Evolutionary conservation across 1,140 invertebrate genomes (phyloP), one percentile per base, ranked within the genome.

Genomic region (Drosophila pseudoananassae): DNA sequence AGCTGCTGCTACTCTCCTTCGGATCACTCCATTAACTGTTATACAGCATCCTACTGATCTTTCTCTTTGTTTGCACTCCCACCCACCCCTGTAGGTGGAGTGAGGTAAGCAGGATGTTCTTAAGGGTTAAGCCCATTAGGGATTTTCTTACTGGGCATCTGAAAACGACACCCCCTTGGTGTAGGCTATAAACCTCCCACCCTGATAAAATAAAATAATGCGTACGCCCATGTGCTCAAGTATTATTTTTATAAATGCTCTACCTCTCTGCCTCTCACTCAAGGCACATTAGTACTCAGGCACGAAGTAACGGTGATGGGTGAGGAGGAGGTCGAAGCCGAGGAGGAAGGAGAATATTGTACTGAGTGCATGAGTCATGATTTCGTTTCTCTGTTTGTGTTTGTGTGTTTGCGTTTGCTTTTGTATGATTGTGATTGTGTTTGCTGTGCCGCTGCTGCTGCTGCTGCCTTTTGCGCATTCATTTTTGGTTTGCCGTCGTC

Each of bases 351-450:
- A 81, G 73, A 79, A 84, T 58, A 77, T 50, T 45, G 52, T 72
- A 65, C 65, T 58, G 83, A 87, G 55, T 66, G 80, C 75, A 87
- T 88, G 83, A 87, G 75, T 87, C 83, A 87, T 87, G 78, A 85
- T 85, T 85, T 88, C 58, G 66, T 58, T 60, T 78, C 59, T 36
- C 59, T 58, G 50, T 29, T 61, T 29, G 46, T 29, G 38, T 15
- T 38, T 51, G 47, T 17, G 15, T 46, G 15, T 46, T 46, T 46
- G 43, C 43, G 15, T 46, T 52, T 40, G 43, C 29, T 54, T 40
- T 27, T 58, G 56, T 36, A 20, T 46, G 43, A 46, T 52, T 43
- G 51, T 29, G 25, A 27, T 27, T 27, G 49, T 52, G 38, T 64
- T 55, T 50, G 47, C 59, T 29, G 49, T 60, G 57, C 36, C n/a